Percentiles rank a stretch among this genome's conserved stretches.
These are phyloP conservation scores for Andrena chrysosceles DNA, from an alignment of 2,888 invertebrate genomes.

Conservation along the genomic window DNA sequence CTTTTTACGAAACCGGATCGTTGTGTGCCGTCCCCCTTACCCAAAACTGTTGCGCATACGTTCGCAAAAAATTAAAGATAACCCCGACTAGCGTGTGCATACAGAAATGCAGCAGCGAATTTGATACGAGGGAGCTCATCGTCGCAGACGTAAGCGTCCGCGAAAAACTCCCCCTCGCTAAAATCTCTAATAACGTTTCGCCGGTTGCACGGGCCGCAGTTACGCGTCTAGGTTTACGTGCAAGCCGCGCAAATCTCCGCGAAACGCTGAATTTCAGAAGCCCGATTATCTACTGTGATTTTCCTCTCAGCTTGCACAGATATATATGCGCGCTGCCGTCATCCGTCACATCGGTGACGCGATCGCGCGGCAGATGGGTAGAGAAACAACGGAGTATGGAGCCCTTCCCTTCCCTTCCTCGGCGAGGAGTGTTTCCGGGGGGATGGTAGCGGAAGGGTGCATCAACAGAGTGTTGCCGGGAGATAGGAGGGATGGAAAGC, in stretches of 20 bases:
- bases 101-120: neutral
- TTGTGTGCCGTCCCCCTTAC: neutral
- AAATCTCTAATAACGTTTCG: conserved; percentile 16
- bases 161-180: neutral
- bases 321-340: neutral
- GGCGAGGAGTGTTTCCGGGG: neutral
- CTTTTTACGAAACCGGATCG: too few relatives aligned
- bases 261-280: conserved; percentile 17
- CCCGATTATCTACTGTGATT: conserved; percentile 33
- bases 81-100: neutral
- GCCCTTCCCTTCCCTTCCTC: neutral
- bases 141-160: neutral
- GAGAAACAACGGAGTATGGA: neutral
- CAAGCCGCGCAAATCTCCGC: conserved; percentile 16
- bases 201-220: neutral
- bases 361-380: neutral
- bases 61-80: neutral
- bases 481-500: neutral
- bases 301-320: neutral
- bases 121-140: neutral
- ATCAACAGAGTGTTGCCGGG: neutral
- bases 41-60: too few relatives aligned
- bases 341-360: conserved; percentile 1
- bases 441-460: neutral
- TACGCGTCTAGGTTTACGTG: conserved; percentile 11